Base-by-base conservation (phyloP, 2,113 vertebrate genomes). In the Sebastes schlegelii region DNA sequence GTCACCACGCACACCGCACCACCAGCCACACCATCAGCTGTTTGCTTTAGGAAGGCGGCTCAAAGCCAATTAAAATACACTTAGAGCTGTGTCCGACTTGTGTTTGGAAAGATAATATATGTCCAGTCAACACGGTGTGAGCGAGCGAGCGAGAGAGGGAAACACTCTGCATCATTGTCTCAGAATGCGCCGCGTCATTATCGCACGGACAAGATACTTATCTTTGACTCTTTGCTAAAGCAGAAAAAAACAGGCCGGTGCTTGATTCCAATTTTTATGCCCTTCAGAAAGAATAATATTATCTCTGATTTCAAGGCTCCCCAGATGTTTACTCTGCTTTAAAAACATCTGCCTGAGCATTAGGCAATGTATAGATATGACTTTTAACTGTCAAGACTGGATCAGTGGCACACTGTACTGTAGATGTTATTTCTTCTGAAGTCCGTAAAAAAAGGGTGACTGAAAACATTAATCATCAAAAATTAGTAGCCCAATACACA, bases 41-140 rank as follows among this genome's bases (percentile, higher is more conserved):
- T 96, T 94, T 96, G 94, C 96, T 96, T 96, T 95, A 85, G 97
- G 96, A 97, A 97, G 96, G 94, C 89, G 94, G 95, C 96, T 92
- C 93, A 55, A 81, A 93, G 96, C 97, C 97, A 99, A 98, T 95
- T 93, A 95, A 97, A 99, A 98, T 95, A 97, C 96, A 96, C 95
- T 95, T 91, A 86, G 92, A 75, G 81, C 92, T 93, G 88, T 89
- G 91, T 95, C 92, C 95, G 75, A 95, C 95, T 93, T 93, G 95
- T 97, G 96, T 96, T 94, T 95, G 94, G 93, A 96, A 87, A 95
- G 95, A 95, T 95, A 96, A 96, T 93, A 92, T 95, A 89, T 92
- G 86, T 88, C 90, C 88, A 87, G 90, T 92, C 85, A 78, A 89
- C 85, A 61, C 66, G 48, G 65, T 76, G 54, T 23, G 65, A 85